A percentile compares a stretch with the other conserved stretches of the same genome.
Conservation (phyloP, 2,888 invertebrate species). For the Ophion ellenae region DNA sequence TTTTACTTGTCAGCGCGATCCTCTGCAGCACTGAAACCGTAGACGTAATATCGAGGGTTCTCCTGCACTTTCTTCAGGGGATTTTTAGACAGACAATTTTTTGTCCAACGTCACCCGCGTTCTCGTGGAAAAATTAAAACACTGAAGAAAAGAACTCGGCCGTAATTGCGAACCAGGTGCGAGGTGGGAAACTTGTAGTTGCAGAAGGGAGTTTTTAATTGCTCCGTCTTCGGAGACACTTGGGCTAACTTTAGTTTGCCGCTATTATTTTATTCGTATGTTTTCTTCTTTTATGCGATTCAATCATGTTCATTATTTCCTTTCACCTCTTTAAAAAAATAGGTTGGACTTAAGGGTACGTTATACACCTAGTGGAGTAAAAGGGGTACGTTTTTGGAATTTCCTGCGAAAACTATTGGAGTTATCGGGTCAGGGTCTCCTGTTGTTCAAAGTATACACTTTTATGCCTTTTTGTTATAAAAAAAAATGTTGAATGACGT, state of each 20-base stretch:
- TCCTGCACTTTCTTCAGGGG: slow-evolving; percentile 26
- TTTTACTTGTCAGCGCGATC: slow-evolving; percentile 47
- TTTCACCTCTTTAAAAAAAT: slow-evolving; percentile 2
- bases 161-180: slow-evolving; percentile 21
- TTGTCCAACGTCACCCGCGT: slow-evolving; percentile 1
- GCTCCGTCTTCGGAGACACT: not conserved
- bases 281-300: not conserved
- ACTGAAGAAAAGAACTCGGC: not conserved
- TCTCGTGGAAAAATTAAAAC: not conserved
- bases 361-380: too few species aligned
- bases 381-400: too few species aligned
- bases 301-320: not conserved
- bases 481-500: too few species aligned
- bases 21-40: slow-evolving; percentile 28
- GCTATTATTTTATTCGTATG: slow-evolving; percentile 1
- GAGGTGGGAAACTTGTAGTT: not conserved
- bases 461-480: too few species aligned
- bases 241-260: not conserved
- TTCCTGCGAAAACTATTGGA: too few species aligned
- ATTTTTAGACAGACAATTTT: slow-evolving; percentile 42
- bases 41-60: slow-evolving; percentile 21
- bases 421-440: too few species aligned
- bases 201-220: slow-evolving; percentile 29
- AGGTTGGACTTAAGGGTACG: too few species aligned
- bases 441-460: too few species aligned